Evolutionary conservation across 2,797 vertebrate genomes (phyloP).

Genomic region (Hydrolagus colliei): DNA sequence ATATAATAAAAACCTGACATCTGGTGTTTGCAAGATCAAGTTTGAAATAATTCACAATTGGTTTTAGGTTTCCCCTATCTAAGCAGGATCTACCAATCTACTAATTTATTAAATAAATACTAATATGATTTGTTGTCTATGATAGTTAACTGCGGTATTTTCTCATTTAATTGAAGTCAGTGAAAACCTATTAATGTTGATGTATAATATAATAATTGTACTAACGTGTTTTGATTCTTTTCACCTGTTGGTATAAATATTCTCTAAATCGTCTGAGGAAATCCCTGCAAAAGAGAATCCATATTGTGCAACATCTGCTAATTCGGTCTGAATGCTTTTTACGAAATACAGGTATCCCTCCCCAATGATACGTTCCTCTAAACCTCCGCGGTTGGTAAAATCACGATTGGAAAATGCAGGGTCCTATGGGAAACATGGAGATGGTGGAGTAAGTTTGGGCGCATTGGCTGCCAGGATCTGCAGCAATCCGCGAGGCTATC

Average conservation of each 20-base stretch:
- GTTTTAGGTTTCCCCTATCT: conserved; percentile 4
- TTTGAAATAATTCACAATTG: conserved; percentile 19
- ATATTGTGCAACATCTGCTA: no score
- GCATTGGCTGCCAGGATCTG: no score
- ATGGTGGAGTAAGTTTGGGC: no score
- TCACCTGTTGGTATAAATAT: background rate
- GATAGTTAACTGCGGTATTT: background rate
- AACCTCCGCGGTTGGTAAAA: no score
- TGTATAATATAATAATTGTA: background rate
- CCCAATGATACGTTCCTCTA: no score
- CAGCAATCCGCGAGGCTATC: no score
- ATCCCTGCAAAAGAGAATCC: background rate
- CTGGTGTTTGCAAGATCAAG: background rate
- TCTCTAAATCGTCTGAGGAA: background rate
- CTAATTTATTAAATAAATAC: background rate
- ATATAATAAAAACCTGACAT: background rate
- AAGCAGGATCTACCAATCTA: background rate
- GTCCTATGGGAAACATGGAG: no score
- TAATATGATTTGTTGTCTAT: background rate
- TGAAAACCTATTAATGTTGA: background rate
- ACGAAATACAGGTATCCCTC: no score
- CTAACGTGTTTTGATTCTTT: background rate
- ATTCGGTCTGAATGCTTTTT: no score
- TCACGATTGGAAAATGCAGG: no score
- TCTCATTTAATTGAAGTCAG: background rate